phyloP scores from a whole-genome alignment of 1,140 invertebrate genomes.

The Rhyzopertha dominica region DNA sequence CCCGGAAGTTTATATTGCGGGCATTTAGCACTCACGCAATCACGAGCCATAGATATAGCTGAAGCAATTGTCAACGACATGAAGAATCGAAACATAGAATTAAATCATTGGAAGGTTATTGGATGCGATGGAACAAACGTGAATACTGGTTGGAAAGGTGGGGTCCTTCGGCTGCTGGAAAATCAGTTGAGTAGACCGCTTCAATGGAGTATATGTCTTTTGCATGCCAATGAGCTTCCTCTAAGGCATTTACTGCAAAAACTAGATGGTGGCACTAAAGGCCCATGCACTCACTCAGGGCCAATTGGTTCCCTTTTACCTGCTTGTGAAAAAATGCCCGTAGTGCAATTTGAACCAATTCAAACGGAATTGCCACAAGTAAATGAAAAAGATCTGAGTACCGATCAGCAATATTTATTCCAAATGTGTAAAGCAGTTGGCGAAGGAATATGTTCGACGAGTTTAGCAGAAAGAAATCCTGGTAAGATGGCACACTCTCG shows the following conservation, averaged over 20 bases:
- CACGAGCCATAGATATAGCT: too few species aligned
- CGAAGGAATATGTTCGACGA: too few species aligned
- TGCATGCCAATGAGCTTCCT: constrained; percentile 2
- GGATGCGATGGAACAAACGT: too few species aligned
- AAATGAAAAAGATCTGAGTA: constrained; percentile 1
- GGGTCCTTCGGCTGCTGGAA: not conserved
- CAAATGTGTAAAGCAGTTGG: too few species aligned
- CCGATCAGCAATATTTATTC: constrained; percentile 1
- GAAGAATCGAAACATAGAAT: too few species aligned
- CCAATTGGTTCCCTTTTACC: not conserved
- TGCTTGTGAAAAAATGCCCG: not conserved
- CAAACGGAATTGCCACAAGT: not conserved
- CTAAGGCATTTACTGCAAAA: too few species aligned
- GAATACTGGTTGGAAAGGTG: not conserved
- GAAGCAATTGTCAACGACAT: too few species aligned
- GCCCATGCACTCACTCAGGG: constrained; percentile 1
- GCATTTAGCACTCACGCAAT: too few species aligned
- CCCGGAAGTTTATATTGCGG: too few species aligned
- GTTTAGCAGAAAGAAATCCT: too few species aligned
- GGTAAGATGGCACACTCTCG: too few species aligned
- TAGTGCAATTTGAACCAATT: not conserved
- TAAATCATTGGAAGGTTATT: too few species aligned
- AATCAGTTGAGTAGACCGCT: not conserved
- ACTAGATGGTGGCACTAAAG: not conserved
- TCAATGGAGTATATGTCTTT: not conserved